Percentiles rank a stretch among this genome's conserved stretches.
phyloP scores from a whole-genome alignment of 2,888 invertebrate species.

The Chloroclystis v-ata region DNA sequence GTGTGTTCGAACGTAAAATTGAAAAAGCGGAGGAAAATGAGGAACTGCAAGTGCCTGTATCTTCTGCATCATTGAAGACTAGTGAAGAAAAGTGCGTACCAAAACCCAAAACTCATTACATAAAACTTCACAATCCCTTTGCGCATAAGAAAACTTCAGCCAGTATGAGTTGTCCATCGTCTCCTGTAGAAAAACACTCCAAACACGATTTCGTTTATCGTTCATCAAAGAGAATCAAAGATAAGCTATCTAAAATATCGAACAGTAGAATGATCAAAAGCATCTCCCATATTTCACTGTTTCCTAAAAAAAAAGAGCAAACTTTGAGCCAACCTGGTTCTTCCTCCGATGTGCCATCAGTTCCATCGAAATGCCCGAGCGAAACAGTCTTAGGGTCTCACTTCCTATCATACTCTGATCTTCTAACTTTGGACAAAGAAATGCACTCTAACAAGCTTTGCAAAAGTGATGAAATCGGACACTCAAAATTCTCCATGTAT shows the following conservation, averaged over 20 bases:
- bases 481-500: slow-evolving; percentile 63
- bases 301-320: slow-evolving; percentile 61
- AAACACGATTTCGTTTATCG: slow-evolving; percentile 65
- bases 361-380: slow-evolving; percentile 58
- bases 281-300: slow-evolving; percentile 64
- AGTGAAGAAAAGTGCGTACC: slow-evolving; percentile 50
- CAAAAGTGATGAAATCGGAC: slow-evolving; percentile 56
- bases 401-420: slow-evolving; percentile 69
- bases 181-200: slow-evolving; percentile 62
- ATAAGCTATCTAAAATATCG: slow-evolving; percentile 61
- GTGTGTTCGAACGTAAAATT: slow-evolving; percentile 10
- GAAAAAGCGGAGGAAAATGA: slow-evolving; percentile 23
- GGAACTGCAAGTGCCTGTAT: slow-evolving; percentile 26
- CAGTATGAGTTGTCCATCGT: slow-evolving; percentile 68
- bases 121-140: slow-evolving; percentile 67
- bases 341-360: slow-evolving; percentile 47
- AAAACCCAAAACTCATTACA: slow-evolving; percentile 48
- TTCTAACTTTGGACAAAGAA: slow-evolving; percentile 59
- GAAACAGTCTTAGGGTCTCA: slow-evolving; percentile 76
- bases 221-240: slow-evolving; percentile 63
- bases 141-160: slow-evolving; percentile 57
- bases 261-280: slow-evolving; percentile 71
- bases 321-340: slow-evolving; percentile 62
- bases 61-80: slow-evolving; percentile 31
- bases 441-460: slow-evolving; percentile 47